phyloP scores from a whole-genome alignment of 53 echinoderm and acorn worm species.

The Patiria pectinifera region DNA sequence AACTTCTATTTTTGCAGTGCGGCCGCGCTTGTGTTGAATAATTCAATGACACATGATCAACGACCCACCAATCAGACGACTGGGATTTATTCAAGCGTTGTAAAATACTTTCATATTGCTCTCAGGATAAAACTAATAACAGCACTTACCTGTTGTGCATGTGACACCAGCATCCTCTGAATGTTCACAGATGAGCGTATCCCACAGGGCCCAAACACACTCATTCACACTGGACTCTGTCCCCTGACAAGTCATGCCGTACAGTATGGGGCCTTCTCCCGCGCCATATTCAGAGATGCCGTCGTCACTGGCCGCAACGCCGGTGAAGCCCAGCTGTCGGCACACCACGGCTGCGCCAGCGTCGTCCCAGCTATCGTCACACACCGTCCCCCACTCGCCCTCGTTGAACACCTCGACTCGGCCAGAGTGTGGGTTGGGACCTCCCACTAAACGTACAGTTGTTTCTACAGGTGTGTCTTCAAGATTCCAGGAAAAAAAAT shows the following conservation, averaged over 20 bases:
- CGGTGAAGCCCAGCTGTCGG: slow-evolving; percentile 66
- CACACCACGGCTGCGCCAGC: slow-evolving; percentile 60
- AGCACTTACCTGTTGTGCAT: slow-evolving; percentile 15
- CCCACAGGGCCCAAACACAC: slow-evolving; percentile 12
- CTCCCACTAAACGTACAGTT: slow-evolving; percentile 54
- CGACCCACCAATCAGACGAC: too few relatives aligned
- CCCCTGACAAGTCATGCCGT: slow-evolving; percentile 41
- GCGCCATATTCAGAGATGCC: slow-evolving; percentile 46
- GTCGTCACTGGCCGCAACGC: not conserved
- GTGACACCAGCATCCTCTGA: slow-evolving; percentile 67
- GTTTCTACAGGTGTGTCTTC: not conserved
- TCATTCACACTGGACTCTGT: slow-evolving; percentile 38
- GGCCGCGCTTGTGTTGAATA: too few relatives aligned
- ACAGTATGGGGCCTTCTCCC: slow-evolving; percentile 54
- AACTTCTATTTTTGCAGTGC: too few relatives aligned
- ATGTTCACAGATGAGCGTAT: slow-evolving; percentile 63
- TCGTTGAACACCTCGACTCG: slow-evolving; percentile 65
- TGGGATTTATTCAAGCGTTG: too few relatives aligned
- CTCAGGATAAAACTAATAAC: not conserved
- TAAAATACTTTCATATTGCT: not conserved
- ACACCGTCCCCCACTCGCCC: slow-evolving; percentile 67
- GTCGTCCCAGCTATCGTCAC: slow-evolving; percentile 53
- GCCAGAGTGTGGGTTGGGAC: slow-evolving; percentile 48
- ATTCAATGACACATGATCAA: too few relatives aligned
- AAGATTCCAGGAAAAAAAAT: not conserved